Base-by-base conservation (phyloP, 1,140 invertebrate genomes). In the Drosophila gunungcola region DNA sequence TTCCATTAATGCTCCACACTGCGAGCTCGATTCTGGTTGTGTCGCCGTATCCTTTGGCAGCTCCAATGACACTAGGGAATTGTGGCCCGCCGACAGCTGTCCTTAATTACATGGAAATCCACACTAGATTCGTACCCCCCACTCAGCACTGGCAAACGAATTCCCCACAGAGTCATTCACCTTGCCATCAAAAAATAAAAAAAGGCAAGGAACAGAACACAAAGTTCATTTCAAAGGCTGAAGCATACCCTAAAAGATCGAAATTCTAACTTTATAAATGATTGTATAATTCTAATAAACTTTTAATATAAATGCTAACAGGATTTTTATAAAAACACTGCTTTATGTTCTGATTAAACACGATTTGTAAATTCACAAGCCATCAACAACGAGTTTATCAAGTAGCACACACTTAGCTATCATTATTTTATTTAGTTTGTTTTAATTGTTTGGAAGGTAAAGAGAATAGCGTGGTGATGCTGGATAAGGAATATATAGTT, bases 21-120 rank as follows among this genome's bases (percentile, higher is more conserved):
- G 55, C n/a, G 7, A 41, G 51, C 63, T 56, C 41, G 16, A 10
- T 38, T 13, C 25, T 27, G 29, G 43, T 65, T 11, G 38, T 38
- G 10, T 43, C 12, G 16, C 42, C 32, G 4, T 27, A 41, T 38
- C 25, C 10, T 4, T 29, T n/a, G 45, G 16, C 34, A 48, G 36
- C 43, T 56, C 64, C 38, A 61, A 63, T 56, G 82, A 61, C 73
- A 67, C 78, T 27, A 41, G 82, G 63, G 81, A 73, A 55, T 80
- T 72, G 74, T 34, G 58, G 68, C 61, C 53, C 63, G 60, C 64
- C 74, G 73, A 75, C 82, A 81, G 82, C 73, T 88, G 70, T 79
- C 68, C 79, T 88, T 86, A 86, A 88, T 86, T 88, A 88, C 83
- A 65, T 76, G 64, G 83, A 72, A 86, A 82, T 78, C 74, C 76